Conservation (phyloP, 2,113 vertebrate genomes). For the Scomber japonicus region DNA sequence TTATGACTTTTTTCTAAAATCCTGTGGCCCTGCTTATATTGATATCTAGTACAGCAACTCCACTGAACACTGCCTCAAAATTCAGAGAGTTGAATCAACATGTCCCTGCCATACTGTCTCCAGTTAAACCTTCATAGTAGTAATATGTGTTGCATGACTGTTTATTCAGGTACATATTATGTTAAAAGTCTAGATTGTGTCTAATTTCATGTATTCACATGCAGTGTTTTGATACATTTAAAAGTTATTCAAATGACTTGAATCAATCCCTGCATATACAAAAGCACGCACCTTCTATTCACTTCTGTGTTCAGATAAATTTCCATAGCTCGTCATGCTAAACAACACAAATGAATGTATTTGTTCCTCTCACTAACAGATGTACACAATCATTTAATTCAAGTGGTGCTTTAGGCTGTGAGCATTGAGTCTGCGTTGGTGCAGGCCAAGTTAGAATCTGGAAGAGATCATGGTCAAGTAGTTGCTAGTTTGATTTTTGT, state of each 20-base stretch:
- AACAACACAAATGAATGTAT: background rate
- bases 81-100: background rate
- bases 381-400: conserved; percentile 15
- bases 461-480: conserved; percentile 90
- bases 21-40: too few species aligned
- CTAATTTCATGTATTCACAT: background rate
- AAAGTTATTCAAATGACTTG: background rate
- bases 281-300: background rate
- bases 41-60: too few species aligned
- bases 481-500: conserved; percentile 94
- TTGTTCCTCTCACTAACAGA: conserved; percentile 32
- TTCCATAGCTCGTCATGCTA: background rate
- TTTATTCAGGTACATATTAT: background rate
- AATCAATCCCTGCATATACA: too few species aligned
- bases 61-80: background rate
- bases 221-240: background rate
- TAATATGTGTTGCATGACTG: background rate
- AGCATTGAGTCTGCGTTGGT: background rate
- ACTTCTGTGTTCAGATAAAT: background rate
- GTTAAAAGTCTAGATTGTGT: background rate
- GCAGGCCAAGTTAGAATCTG: conserved; percentile 58
- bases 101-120: background rate
- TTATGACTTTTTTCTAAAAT: too few species aligned
- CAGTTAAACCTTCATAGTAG: background rate
- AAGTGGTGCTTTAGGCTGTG: conserved; percentile 36